These are phyloP conservation scores for Nanorana parkeri DNA, from an alignment of 2,113 vertebrate genomes.

Conservation along the genomic window DNA sequence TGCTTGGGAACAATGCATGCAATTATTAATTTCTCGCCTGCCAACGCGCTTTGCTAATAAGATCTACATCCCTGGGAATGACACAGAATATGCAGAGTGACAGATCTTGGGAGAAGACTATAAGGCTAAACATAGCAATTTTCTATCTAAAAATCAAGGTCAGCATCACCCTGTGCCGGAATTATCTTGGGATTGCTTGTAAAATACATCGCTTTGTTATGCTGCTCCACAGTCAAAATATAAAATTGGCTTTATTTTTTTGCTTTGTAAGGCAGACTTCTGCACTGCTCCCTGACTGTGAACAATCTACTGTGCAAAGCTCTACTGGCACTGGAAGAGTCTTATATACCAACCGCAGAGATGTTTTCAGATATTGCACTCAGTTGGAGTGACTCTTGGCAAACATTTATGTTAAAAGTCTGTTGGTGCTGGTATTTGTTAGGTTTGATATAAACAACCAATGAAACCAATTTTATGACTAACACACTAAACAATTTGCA, in stretches of 20 bases:
- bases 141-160: constrained; percentile 19
- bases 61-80: constrained; percentile 42
- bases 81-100: constrained; percentile 53
- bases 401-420: constrained; percentile 4
- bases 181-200: not conserved
- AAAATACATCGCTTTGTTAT: not conserved
- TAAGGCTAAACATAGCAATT: constrained; percentile 28
- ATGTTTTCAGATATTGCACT: not conserved
- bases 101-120: constrained; percentile 24
- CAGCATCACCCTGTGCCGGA: constrained; percentile 4
- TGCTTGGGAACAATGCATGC: constrained; percentile 52
- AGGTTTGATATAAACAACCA: not conserved
- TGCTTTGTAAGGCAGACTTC: constrained; percentile 1
- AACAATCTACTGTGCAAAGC: constrained; percentile 14
- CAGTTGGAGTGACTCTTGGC: constrained; percentile 19
- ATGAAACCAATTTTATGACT: constrained; percentile 20
- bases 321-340: not conserved
- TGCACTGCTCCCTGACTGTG: constrained; percentile 12
- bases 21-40: constrained; percentile 58
- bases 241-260: not conserved
- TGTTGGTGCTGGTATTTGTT: constrained; percentile 1
- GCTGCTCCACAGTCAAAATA: not conserved
- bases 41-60: constrained; percentile 56
- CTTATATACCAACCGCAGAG: not conserved
- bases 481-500: constrained; percentile 17